Evolutionary conservation across 1,140 invertebrate genomes (phyloP).

Genomic region (Camponotus pennsylvanicus): DNA sequence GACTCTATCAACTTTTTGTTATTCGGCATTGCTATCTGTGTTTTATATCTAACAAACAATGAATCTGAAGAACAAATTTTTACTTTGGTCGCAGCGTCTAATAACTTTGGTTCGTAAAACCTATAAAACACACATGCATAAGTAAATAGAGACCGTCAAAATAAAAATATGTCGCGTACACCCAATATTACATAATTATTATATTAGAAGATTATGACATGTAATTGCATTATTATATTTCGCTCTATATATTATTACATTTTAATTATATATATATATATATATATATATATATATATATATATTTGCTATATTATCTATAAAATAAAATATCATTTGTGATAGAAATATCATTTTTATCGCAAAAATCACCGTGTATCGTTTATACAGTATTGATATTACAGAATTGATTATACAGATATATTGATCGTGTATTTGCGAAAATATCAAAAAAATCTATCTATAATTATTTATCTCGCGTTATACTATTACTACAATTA

Average conservation of each 20-base stretch:
- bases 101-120: constrained; percentile 59
- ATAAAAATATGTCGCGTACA: neutral
- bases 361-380: neutral
- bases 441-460: no score
- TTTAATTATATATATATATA: no score
- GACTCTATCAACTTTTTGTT: constrained; percentile 75
- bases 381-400: neutral
- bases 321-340: neutral
- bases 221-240: no score
- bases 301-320: constrained; percentile 22
- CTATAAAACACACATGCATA: constrained; percentile 41
- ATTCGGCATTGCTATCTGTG: constrained; percentile 77
- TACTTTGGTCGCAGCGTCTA: constrained; percentile 24
- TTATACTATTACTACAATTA: no score
- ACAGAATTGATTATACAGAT: neutral
- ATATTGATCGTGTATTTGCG: neutral
- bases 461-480: no score
- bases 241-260: no score
- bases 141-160: neutral
- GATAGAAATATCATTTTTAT: neutral
- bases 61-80: constrained; percentile 33
- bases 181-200: neutral
- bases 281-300: neutral
- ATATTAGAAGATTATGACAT: no score
- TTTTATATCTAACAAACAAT: constrained; percentile 66